Evolutionary conservation across 2,888 invertebrate genomes (phyloP), one percentile per base, ranked within the genome.

Genomic region (Pasiphila rectangulata): DNA sequence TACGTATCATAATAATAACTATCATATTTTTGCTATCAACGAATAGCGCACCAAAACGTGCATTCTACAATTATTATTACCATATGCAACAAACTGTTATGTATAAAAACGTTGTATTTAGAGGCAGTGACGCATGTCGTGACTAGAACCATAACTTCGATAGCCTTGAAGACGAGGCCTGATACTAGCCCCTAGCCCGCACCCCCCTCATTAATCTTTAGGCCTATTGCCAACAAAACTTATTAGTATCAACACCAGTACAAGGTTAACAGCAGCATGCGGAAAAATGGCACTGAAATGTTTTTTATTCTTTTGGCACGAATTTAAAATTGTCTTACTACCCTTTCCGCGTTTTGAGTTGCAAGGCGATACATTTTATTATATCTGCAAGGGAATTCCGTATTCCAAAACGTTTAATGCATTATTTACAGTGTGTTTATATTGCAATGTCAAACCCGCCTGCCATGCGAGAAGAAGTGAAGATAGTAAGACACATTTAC

Each of bases 201-300:
- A 40, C 49, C 44, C 49, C n/a, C 29, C 24, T 36, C 32, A 49
- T 49, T 45, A 49, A 44, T 49, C 36, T 40, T 29, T 36, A 38
- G 39, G 15, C 36, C 9, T 25, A 32, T 6, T 27, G 29, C 41
- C 13, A 29, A 27, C 10, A 10, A 19, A n/a, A 41, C 36, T 19
- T 36, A 45, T 29, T 29, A 30, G 30, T 35, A 35, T 13, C 32
- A 32, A 32, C 17, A 19, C 9, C n/a, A n/a, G 32, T 32, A 17
- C 32, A 32, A 32, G 32, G 32, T 19, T 10, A 19, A 0, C 1
- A 5, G 9, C 17, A 32, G 32, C 32, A 32, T 32, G 4, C 2
- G 9, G 10, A 1, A 17, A 2, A 21, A n/a, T n/a, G n/a, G 24
- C 4, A 21, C 7, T 21, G 21, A n/a, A n/a, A n/a, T n/a, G 6